Base-by-base conservation (phyloP, 2,888 invertebrate genomes). In the Slavum lentiscoides region DNA sequence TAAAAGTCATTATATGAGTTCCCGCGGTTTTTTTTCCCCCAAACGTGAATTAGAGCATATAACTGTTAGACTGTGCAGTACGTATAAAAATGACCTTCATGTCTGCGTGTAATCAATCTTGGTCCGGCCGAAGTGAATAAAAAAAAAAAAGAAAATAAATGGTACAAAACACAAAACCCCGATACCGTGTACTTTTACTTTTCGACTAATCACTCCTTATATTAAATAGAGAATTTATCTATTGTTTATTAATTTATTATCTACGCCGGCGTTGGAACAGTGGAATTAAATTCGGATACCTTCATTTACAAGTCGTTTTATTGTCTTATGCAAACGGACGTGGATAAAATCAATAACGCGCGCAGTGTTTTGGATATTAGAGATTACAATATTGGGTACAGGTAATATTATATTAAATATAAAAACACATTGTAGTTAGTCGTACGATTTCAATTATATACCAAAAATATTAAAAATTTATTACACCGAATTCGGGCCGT, bases 61-160 rank as follows among this genome's bases (percentile, higher is more conserved):
- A 70, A 69, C 69, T 55, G 69, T 55, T 69, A 30, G 30, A 55
- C 17, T 53, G 30, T 4, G 30, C 30, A 30, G 49, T 23, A 23
- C 49, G 53, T 39, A 70, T 39, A 58, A 58, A 58, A 58, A 70
- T 70, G 55, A 70, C 58, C 58, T 58, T 58, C 58, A 70, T 70
- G 70, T 39, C 58, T 70, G 58, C 37, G 39, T 39, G 70, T 58
- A 70, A 70, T 70, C 70, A 70, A 70, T 70, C 70, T 70, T 39
- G 58, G 58, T n/a, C 58, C 21, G 58, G 15, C 58, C 43, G 58
- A 37, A 58, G 70, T 58, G 37, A 58, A 58, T 30, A 30, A 1
- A n/a, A 70, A n/a, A 37, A 58, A 69, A 49, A 67, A 67, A 69
- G 30, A 55, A 37, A 17, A 19, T n/a, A 9, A 37, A 11, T 37